Evolutionary conservation across 2,888 invertebrate species (phyloP).

Genomic region (Archaeoteleia sp.): DNA sequence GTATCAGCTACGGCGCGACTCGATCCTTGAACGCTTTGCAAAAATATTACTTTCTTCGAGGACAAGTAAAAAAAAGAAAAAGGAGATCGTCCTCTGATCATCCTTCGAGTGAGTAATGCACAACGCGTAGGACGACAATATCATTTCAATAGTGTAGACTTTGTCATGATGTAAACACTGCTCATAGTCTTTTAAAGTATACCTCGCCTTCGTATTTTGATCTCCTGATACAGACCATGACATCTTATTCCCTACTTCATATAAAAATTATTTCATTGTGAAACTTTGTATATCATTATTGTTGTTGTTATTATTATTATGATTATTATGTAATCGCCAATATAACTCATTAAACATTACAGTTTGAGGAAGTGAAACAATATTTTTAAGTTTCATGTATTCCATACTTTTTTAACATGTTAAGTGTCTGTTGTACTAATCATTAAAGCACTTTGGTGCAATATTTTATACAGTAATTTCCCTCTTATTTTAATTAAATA

Average conservation of each 20-base stretch:
- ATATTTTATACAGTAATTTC: too few relatives aligned
- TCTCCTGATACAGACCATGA: conserved; percentile 3
- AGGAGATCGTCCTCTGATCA: too few relatives aligned
- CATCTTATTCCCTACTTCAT: neutral
- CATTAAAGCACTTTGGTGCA: too few relatives aligned
- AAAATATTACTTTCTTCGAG: neutral
- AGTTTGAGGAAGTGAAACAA: too few relatives aligned
- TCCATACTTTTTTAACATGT: too few relatives aligned
- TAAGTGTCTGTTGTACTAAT: too few relatives aligned
- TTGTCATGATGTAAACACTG: neutral
- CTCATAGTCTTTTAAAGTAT: conserved; percentile 2
- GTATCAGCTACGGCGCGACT: conserved; percentile 5
- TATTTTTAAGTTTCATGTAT: too few relatives aligned
- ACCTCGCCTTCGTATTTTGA: conserved; percentile 16
- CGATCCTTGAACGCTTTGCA: conserved; percentile 12
- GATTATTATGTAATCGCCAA: too few relatives aligned
- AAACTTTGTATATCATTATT: neutral
- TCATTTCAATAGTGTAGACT: conserved; percentile 8
- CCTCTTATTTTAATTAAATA: too few relatives aligned
- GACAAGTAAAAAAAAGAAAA: neutral
- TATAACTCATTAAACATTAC: too few relatives aligned
- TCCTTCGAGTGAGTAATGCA: too few relatives aligned
- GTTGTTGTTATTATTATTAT: too few relatives aligned
- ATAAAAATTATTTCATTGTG: neutral
- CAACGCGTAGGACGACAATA: neutral